Evolutionary conservation across 2,797 vertebrate species (phyloP), one percentile per base, ranked within the genome.

Genomic region (Mormyrus proboscirostris): DNA sequence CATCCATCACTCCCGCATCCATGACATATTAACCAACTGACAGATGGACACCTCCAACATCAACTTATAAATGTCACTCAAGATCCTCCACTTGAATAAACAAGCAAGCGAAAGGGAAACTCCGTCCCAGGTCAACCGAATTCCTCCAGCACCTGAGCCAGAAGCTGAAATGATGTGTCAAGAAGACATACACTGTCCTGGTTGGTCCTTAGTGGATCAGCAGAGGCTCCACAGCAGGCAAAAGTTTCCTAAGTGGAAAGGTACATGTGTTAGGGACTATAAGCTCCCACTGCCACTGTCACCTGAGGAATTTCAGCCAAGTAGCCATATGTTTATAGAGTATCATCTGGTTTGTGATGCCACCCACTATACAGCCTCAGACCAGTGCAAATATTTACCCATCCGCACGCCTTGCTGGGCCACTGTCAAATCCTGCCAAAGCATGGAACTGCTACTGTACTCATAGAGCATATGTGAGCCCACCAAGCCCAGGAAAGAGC

Each of bases 1-100:
- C 91, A 89, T 93, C 90, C 82, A 86, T 92, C 89, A 90, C 57
- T 22, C 41, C 85, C 82, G 89, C 84, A 88, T 92, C 91, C 91
- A 90, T 88, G 88, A 92, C 88, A 90, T 89, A 87, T 90, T 89
- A 89, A 93, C 86, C 89, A 86, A 87, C 89, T 91, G 89, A 92
- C 90, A 57, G 88, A 92, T 91, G 86, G 89, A 88, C 14, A 41
- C 41, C 86, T 55, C 89, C 14, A 55, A 89, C 83, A 55, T 50
- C 6, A 29, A 9, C 19, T 53, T 57, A 86, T 44, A 6, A 79
- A 73, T 90, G 87, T 29, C 69, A 88, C 47, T 41, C 16, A 84
- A 53, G 50, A 89, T 12, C 53, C 33, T 33, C 33, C 1, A 33
- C 88, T 90, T 84, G 33, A 41, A 47, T 49, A 9, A 53, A 85